Percentiles rank a stretch among this genome's conserved stretches.
Conservation (phyloP, 2,797 vertebrate species). For the Channallabes apus region DNA sequence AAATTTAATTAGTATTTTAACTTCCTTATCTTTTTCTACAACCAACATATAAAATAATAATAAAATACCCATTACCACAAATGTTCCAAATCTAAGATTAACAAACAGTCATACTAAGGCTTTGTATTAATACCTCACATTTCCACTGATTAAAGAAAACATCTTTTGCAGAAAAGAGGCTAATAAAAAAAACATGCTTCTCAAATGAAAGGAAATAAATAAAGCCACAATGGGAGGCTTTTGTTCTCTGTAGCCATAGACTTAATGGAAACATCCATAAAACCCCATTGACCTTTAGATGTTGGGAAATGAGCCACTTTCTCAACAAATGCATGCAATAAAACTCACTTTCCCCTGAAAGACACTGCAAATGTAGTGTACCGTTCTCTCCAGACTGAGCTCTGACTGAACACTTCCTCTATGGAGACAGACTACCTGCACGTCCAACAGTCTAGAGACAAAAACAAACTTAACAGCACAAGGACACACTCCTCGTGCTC, state of each 20-base stretch:
- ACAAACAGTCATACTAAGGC: conserved; percentile 8
- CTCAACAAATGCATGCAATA: conserved; percentile 53
- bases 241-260: conserved; percentile 44
- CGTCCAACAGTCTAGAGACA: conserved; percentile 47
- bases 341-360: conserved; percentile 39
- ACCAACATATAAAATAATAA: not conserved
- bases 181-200: conserved; percentile 48
- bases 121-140: conserved; percentile 26
- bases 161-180: not conserved
- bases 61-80: conserved; percentile 18
- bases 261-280: conserved; percentile 45
- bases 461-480: conserved; percentile 43
- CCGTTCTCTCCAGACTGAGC: conserved; percentile 53
- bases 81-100: conserved; percentile 14
- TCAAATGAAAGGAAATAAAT: conserved; percentile 46
- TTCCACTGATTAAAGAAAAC: conserved; percentile 11
- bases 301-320: conserved; percentile 49
- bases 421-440: conserved; percentile 47
- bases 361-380: conserved; percentile 41
- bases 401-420: conserved; percentile 47
- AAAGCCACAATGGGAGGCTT: conserved; percentile 43
- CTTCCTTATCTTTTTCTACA: conserved; percentile 1
- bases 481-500: conserved; percentile 60
- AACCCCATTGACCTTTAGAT: conserved; percentile 37
- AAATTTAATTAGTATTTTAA: not conserved